Base-by-base conservation (phyloP, 2,888 invertebrate genomes). In the Monochamus alternatus region DNA sequence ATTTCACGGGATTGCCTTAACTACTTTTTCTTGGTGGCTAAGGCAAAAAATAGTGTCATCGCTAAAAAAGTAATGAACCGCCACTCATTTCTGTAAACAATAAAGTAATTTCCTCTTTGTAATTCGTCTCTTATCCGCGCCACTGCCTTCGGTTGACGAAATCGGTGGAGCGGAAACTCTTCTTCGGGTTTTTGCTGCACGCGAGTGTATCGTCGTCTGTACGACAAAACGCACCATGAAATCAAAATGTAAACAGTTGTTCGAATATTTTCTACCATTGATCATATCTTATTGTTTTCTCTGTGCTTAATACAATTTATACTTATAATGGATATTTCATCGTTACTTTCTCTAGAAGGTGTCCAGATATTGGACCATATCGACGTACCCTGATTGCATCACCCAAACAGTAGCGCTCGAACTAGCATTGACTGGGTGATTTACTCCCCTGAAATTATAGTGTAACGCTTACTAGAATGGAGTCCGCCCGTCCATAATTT, bases 371-470 rank as follows among this genome's bases (percentile, higher is more conserved):
- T 47, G 30, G 47, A 55, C 55, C 14, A 14, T 22, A n/a, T 47
- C 30, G 44, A 44, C 44, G 52, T 73, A 71, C 44, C 63, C 63
- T 68, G 78, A 79, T 79, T 78, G 75, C 65, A 78, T 78, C 78
- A 74, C 70, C 78, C 77, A 81, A 82, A 82, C 81, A 80, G 82
- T 82, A 82, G 81, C 81, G 75, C 77, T 79, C 78, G 73, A 76
- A 74, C 78, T 60, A 75, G 75, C 68, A 76, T 72, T 66, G 74
- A 75, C 68, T 52, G 62, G 76, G 85, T 85, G 85, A 86, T 86
- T 86, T 86, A 87, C 83, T 80, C 79, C 82, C 74, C 79, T 79
- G 75, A 86, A 86, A 87, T 87, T 86, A 86, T 84, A 86, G 83
- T 80, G 78, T 82, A 81, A 83, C 83, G 80, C 82, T 78, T 76